Evolutionary conservation across 2,113 vertebrate genomes (phyloP), one percentile per base, ranked within the genome.

Genomic region (Danionella cerebrum): DNA sequence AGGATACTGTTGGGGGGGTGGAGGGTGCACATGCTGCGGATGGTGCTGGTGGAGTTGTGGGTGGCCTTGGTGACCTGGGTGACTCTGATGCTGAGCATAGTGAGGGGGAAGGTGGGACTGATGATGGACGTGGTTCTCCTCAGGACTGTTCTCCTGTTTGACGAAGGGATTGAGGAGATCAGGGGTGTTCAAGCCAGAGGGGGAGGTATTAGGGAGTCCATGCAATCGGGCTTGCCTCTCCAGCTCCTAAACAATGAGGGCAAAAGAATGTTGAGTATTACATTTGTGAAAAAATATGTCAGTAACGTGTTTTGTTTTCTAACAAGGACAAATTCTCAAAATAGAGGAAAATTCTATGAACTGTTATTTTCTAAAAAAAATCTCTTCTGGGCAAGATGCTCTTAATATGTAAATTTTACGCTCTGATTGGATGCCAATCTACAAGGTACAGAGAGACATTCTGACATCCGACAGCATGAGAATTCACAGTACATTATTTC

Each of bases 221-320:
- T 99, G 95, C 55, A 96, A 71, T 0, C 84, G 90, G 0, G 96
- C 95, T 84, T 99, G 96, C 93, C 94, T 97, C 87, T 99, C 96
- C 83, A 99, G 76, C 84, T 99, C 94, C 96, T 99, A 84, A 16
- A 36, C 33, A 2, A 35, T 12, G 12, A 8, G 42, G 1, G 25
- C 14, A 45, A 14, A 27, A 3, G 2, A 31, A 42, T 16, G 9
- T 44, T 21, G 9, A 8, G 7, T 5, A 9, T 33, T 33, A 9
- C n/a, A n/a, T n/a, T n/a, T n/a, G n/a, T n/a, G n/a, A n/a, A n/a
- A n/a, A n/a, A n/a, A n/a, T n/a, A n/a, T n/a, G n/a, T n/a, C n/a
- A n/a, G n/a, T n/a, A n/a, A n/a, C n/a, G n/a, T n/a, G n/a, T n/a
- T n/a, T n/a, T n/a, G n/a, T n/a, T n/a, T n/a, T n/a, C n/a, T n/a